Evolutionary conservation across 1,140 invertebrate genomes (phyloP).

Genomic region (Pemphigus obesinymphae): DNA sequence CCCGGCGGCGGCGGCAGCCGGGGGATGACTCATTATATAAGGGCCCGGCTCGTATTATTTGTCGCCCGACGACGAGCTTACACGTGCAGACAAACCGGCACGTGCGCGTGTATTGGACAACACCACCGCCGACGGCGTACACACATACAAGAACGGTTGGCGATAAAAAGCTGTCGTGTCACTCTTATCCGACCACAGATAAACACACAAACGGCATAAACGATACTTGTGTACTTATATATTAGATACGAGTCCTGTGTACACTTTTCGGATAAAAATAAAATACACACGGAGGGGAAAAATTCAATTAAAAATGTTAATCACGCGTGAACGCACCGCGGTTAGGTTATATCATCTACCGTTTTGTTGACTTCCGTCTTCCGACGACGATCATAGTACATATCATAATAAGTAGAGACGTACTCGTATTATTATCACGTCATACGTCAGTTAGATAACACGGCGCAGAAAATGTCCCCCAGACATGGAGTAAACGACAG

Average conservation of each 20-base stretch:
- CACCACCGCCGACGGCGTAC: not conserved
- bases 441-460: no score
- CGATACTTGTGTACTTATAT: not conserved
- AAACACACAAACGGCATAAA: not conserved
- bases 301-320: not conserved
- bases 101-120: slow-evolving; percentile 11
- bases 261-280: not conserved
- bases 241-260: not conserved
- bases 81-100: slow-evolving; percentile 35
- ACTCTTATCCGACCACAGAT: slow-evolving; percentile 15
- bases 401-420: no score
- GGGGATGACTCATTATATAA: slow-evolving; percentile 17
- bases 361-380: no score
- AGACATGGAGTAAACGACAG: no score
- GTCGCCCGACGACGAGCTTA: slow-evolving; percentile 34
- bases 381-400: no score
- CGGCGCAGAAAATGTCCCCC: no score
- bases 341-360: no score
- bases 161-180: slow-evolving; percentile 27
- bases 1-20: not conserved
- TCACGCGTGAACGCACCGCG: no score
- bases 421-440: no score
- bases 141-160: slow-evolving; percentile 16
- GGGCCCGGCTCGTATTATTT: slow-evolving; percentile 22
- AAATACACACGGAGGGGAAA: not conserved